phyloP scores from a whole-genome alignment of 2,888 invertebrate genomes.

The Cylloceria caligata region DNA sequence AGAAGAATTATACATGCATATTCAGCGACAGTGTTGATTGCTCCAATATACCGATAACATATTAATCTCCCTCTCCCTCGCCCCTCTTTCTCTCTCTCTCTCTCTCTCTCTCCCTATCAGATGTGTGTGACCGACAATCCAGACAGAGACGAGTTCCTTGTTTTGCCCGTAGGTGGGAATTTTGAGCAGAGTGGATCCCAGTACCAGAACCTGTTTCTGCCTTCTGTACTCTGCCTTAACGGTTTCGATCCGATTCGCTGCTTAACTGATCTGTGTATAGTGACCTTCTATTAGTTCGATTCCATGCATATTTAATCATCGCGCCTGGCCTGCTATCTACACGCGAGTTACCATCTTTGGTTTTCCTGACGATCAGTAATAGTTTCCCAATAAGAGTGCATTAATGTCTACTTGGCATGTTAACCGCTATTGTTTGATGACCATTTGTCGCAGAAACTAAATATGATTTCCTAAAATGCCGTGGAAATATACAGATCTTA shows the following conservation, averaged over 20 bases:
- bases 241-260: slow-evolving; percentile 77
- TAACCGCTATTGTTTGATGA: no score
- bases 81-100: no score
- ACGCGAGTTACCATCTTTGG: background rate
- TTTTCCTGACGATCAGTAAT: no score
- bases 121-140: background rate
- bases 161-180: slow-evolving; percentile 5
- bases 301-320: slow-evolving; percentile 78
- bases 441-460: no score
- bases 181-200: slow-evolving; percentile 40
- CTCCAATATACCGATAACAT: background rate
- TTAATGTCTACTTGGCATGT: no score
- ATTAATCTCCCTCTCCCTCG: no score
- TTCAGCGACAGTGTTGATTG: background rate
- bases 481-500: no score
- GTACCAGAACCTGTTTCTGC: slow-evolving; percentile 76
- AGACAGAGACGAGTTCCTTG: background rate
- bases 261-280: slow-evolving; percentile 79
- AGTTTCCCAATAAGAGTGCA: no score
- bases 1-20: no score
- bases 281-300: slow-evolving; percentile 80
- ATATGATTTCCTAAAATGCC: no score
- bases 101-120: no score
- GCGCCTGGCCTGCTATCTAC: slow-evolving; percentile 9
- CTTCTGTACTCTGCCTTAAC: slow-evolving; percentile 78